phyloP scores from a whole-genome alignment of 2,113 vertebrate genomes.

The Aix galericulata region DNA sequence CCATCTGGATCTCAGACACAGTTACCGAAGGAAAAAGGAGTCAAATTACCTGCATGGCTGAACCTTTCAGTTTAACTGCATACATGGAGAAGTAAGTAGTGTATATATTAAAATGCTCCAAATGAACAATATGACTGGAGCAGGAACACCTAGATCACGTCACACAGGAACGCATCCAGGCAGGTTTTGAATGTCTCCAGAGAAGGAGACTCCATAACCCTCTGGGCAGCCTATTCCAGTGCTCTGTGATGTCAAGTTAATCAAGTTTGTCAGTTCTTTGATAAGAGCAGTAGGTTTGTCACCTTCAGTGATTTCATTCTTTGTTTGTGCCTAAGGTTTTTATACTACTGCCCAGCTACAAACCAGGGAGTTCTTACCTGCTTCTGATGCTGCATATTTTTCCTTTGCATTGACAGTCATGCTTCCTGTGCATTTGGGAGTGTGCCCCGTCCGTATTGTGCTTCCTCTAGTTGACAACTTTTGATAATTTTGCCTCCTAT shows the following conservation, averaged over 20 bases:
- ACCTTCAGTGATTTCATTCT: neutral
- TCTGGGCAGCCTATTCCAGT: too few relatives aligned
- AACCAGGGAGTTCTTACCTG: neutral
- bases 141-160: too few relatives aligned
- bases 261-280: neutral
- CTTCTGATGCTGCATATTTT: neutral
- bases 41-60: neutral
- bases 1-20: neutral
- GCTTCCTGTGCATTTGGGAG: neutral
- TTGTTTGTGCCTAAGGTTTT: neutral
- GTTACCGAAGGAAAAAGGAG: neutral
- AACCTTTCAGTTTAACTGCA: neutral
- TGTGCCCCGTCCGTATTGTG: neutral
- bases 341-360: accelerated
- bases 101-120: neutral
- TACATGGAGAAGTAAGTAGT: neutral
- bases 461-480: neutral
- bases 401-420: neutral
- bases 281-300: neutral
- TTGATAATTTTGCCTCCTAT: neutral
- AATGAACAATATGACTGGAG: neutral
- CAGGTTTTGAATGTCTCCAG: too few relatives aligned
- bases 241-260: neutral
- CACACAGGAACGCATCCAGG: too few relatives aligned
- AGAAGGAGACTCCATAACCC: too few relatives aligned